phyloP scores from a whole-genome alignment of 2,797 vertebrate species.

The Lagocephalus sceleratus region DNA sequence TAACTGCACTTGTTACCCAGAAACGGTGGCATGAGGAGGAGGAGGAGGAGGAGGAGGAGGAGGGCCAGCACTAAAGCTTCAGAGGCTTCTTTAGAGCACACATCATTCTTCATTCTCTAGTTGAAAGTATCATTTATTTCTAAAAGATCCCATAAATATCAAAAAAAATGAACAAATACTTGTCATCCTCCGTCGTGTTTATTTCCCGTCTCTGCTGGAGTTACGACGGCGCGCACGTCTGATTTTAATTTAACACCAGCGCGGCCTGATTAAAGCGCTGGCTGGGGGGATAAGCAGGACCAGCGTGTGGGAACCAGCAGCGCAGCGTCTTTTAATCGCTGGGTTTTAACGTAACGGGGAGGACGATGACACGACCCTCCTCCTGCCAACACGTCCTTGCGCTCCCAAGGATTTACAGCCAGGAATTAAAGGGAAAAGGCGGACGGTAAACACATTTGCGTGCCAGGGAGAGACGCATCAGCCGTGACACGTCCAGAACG shows the following conservation, averaged over 20 bases:
- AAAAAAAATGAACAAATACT: no score
- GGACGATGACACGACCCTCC: slow-evolving; percentile 42
- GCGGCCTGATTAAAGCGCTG: slow-evolving; percentile 61
- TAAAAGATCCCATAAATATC: no score
- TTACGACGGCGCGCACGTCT: neutral
- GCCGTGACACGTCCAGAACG: neutral
- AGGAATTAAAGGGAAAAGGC: slow-evolving; percentile 19
- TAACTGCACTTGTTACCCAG: slow-evolving; percentile 65
- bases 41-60: neutral
- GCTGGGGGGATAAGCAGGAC: slow-evolving; percentile 61
- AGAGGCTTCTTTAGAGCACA: neutral
- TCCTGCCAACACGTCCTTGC: slow-evolving; percentile 22
- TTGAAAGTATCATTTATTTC: no score
- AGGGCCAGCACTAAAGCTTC: neutral
- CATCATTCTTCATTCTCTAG: neutral
- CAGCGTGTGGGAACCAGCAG: slow-evolving; percentile 55
- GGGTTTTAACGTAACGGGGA: slow-evolving; percentile 59
- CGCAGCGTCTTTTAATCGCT: slow-evolving; percentile 62
- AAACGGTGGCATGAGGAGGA: slow-evolving; percentile 63
- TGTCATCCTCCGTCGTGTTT: no score
- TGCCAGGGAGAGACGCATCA: neutral
- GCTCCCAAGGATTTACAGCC: slow-evolving; percentile 22
- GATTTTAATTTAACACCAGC: no score
- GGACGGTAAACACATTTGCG: slow-evolving; percentile 9
- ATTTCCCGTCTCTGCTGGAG: no score